phyloP scores from a whole-genome alignment of 1,140 invertebrate genomes.

The Amyelois transitella region DNA sequence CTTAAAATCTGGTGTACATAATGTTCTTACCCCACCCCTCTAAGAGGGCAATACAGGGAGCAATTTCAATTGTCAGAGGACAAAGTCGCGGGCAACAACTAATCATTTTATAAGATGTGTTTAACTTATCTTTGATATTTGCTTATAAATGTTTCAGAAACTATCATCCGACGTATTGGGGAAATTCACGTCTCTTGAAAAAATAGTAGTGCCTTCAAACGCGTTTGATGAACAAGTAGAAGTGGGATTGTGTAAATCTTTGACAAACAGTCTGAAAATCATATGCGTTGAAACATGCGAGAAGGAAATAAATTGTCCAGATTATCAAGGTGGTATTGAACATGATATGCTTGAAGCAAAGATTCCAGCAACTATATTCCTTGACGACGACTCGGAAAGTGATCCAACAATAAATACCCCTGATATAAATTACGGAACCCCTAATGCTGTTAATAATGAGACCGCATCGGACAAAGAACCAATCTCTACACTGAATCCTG shows the following conservation, averaged over 20 bases:
- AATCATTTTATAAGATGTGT: too few species aligned
- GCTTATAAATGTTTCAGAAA: slow-evolving; percentile 35
- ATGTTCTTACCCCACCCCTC: too few species aligned
- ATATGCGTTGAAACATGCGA: slow-evolving; percentile 49
- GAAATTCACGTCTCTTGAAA: slow-evolving; percentile 40
- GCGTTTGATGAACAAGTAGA: slow-evolving; percentile 23
- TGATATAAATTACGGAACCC: not conserved
- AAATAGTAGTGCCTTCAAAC: slow-evolving; percentile 39
- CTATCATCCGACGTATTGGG: slow-evolving; percentile 40
- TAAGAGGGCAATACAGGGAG: too few species aligned
- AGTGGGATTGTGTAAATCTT: slow-evolving; percentile 36
- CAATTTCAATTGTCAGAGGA: too few species aligned
- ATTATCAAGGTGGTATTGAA: slow-evolving; percentile 29
- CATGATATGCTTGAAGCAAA: slow-evolving; percentile 36
- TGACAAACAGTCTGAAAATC: slow-evolving; percentile 38
- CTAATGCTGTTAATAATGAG: slow-evolving; percentile 9
- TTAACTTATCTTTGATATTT: too few species aligned
- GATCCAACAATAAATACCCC: not conserved
- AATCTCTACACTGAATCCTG: slow-evolving; percentile 1
- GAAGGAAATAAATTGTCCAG: slow-evolving; percentile 39
- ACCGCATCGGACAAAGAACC: slow-evolving; percentile 3
- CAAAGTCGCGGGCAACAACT: too few species aligned
- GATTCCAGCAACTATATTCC: slow-evolving; percentile 40
- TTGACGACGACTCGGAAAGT: slow-evolving; percentile 14
- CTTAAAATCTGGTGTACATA: too few species aligned